A percentile compares a stretch with the other conserved stretches of the same genome.
phyloP scores from a whole-genome alignment of 1,140 invertebrate species.

The Chionoecetes opilio region DNA sequence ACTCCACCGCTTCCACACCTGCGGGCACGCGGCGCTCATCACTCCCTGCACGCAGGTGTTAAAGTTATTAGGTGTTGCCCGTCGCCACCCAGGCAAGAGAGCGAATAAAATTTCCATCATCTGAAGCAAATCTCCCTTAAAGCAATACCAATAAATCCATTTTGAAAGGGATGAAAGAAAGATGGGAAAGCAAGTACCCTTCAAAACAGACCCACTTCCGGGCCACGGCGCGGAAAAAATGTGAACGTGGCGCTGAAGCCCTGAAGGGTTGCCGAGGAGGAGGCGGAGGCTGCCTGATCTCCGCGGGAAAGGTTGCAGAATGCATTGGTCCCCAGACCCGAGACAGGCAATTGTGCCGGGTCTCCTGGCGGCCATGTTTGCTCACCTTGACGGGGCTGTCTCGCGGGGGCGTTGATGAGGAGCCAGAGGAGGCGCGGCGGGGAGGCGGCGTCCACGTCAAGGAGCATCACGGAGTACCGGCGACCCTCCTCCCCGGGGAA shows the following conservation, averaged over 20 bases:
- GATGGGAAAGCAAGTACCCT: too few relatives aligned
- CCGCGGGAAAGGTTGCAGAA: too few relatives aligned
- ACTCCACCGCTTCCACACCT: conserved; percentile 64
- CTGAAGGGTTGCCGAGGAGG: not conserved
- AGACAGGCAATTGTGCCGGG: not conserved
- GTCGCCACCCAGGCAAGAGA: not conserved
- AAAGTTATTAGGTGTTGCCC: not conserved
- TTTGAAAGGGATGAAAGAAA: too few relatives aligned
- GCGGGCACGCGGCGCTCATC: not conserved
- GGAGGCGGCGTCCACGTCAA: conserved; percentile 54
- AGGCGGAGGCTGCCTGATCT: not conserved
- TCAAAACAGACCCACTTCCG: too few relatives aligned
- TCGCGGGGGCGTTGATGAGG: conserved; percentile 52
- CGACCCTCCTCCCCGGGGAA: conserved; percentile 59
- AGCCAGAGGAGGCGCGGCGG: conserved; percentile 57
- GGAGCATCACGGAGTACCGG: conserved; percentile 51
- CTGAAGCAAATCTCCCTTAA: not conserved
- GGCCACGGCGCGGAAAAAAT: not conserved
- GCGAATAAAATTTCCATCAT: not conserved
- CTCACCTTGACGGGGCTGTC: conserved; percentile 53
- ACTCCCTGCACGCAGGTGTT: not conserved
- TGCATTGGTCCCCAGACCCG: not conserved
- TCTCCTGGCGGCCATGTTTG: not conserved
- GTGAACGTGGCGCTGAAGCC: not conserved
- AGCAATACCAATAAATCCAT: too few relatives aligned